phyloP scores from a whole-genome alignment of 2,797 vertebrate genomes.

The Valencia hispanica region DNA sequence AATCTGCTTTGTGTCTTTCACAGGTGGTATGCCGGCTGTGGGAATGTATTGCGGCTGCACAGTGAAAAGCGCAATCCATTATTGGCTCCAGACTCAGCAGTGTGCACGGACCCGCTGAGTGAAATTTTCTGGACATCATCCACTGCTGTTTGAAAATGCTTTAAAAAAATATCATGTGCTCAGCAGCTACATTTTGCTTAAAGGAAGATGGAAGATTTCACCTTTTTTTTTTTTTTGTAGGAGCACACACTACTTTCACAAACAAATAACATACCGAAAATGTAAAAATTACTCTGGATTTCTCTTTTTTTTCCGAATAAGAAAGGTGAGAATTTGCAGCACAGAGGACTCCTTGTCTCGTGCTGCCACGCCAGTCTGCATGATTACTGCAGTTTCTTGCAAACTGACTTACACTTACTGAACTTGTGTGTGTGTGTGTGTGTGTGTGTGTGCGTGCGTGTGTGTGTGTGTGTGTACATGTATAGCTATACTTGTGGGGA shows the following conservation, averaged over 20 bases:
- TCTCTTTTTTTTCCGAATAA: slow-evolving; percentile 8
- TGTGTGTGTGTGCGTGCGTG: not conserved
- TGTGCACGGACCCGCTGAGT: slow-evolving; percentile 8
- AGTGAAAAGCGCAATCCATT: slow-evolving; percentile 28
- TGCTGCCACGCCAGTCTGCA: slow-evolving; percentile 11
- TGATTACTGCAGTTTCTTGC: slow-evolving; percentile 29
- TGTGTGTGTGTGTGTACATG: not conserved
- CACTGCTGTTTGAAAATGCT: slow-evolving; percentile 24
- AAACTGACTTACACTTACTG: not conserved
- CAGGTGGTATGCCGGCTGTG: slow-evolving; percentile 21
- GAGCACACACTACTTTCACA: not conserved
- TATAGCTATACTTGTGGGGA: too few relatives aligned
- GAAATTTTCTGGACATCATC: slow-evolving; percentile 12
- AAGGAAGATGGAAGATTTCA: slow-evolving; percentile 6
- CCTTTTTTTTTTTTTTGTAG: not conserved
- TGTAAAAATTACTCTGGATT: not conserved
- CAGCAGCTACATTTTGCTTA: not conserved
- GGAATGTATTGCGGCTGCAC: slow-evolving; percentile 20
- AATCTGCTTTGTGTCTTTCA: slow-evolving; percentile 25
- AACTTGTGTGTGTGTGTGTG: not conserved
- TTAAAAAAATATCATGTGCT: slow-evolving; percentile 14
- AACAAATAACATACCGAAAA: too few relatives aligned
- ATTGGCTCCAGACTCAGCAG: slow-evolving; percentile 25
- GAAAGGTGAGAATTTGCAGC: not conserved
- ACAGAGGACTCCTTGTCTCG: slow-evolving; percentile 2